phyloP scores from a whole-genome alignment of 1,140 invertebrate species.

The Frieseomelitta varia region DNA sequence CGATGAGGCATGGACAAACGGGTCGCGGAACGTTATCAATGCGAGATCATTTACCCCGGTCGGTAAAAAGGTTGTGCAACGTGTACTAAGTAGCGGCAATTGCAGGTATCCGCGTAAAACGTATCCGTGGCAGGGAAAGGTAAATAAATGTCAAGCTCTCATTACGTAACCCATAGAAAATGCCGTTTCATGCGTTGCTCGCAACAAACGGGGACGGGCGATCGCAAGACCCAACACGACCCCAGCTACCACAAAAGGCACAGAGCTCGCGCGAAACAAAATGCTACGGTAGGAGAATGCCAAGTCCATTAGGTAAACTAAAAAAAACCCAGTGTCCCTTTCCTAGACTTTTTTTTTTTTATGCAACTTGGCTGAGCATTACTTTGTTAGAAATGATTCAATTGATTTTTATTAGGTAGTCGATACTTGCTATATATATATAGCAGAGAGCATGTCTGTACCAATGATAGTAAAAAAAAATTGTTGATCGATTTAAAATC shows the following conservation, averaged over 20 bases:
- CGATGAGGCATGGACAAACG: neutral
- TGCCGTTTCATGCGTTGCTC: slow-evolving; percentile 33
- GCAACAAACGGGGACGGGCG: neutral
- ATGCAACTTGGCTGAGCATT: slow-evolving; percentile 50
- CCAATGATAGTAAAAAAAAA: too few relatives aligned
- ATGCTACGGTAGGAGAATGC: slow-evolving; percentile 17
- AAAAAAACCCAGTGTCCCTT: neutral
- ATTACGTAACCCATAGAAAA: slow-evolving; percentile 51
- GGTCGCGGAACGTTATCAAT: neutral
- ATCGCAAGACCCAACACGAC: neutral
- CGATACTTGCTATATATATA: too few relatives aligned
- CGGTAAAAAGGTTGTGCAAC: slow-evolving; percentile 26
- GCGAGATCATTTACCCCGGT: neutral
- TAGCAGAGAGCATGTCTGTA: too few relatives aligned
- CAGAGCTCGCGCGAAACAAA: slow-evolving; percentile 16
- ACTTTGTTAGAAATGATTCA: slow-evolving; percentile 63
- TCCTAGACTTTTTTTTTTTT: slow-evolving; percentile 23
- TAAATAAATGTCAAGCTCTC: slow-evolving; percentile 53
- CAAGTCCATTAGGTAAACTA: slow-evolving; percentile 19
- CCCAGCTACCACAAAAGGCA: too few relatives aligned
- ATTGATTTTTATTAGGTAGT: slow-evolving; percentile 24
- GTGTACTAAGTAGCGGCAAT: neutral
- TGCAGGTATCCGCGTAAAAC: slow-evolving; percentile 15
- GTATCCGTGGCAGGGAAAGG: slow-evolving; percentile 38
- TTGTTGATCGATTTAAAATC: too few relatives aligned